phyloP scores from a whole-genome alignment of 2,888 invertebrate species.

The Himalopsyche tibetana region DNA sequence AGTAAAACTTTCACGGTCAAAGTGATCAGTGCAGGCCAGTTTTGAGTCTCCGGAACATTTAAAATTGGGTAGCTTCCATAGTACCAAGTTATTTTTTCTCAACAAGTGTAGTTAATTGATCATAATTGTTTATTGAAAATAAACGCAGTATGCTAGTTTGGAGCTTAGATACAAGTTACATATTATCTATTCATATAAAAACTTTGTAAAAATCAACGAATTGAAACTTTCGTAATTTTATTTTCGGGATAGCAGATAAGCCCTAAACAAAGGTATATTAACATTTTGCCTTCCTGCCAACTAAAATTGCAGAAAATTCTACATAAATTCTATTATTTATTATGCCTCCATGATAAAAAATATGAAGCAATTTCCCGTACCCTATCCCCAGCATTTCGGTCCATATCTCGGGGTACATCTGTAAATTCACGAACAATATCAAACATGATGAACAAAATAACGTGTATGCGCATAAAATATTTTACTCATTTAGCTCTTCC shows the following conservation, averaged over 20 bases:
- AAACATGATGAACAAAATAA: slow-evolving; percentile 66
- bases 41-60: too few relatives aligned
- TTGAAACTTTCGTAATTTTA: not conserved
- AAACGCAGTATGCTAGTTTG: too few relatives aligned
- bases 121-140: too few relatives aligned
- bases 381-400: slow-evolving; percentile 22
- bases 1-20: too few relatives aligned
- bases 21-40: too few relatives aligned
- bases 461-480: slow-evolving; percentile 76
- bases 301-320: slow-evolving; percentile 30
- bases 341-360: slow-evolving; percentile 30
- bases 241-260: not conserved
- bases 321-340: slow-evolving; percentile 34
- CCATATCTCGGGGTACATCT: slow-evolving; percentile 34
- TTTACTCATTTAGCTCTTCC: slow-evolving; percentile 76
- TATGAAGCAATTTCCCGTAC: slow-evolving; percentile 34
- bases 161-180: too few relatives aligned
- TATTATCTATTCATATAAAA: too few relatives aligned
- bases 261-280: slow-evolving; percentile 30
- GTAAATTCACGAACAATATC: slow-evolving; percentile 63
- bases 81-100: too few relatives aligned
- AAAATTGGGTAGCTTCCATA: too few relatives aligned
- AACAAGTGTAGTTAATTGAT: too few relatives aligned
- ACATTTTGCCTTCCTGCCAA: slow-evolving; percentile 34
- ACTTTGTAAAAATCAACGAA: not conserved